phyloP scores from a whole-genome alignment of 1,140 invertebrate genomes.

The Caenorhabditis elegans region WBcel235 BX284606.5:6859001-6859500 shows the following conservation, averaged over 20 bases:
- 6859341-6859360: constrained; percentile 47
- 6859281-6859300: constrained; percentile 24
- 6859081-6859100: constrained; percentile 39
- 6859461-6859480: constrained; percentile 41
- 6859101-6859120: constrained; percentile 45
- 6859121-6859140: constrained; percentile 36
- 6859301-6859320: background rate
- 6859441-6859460: constrained; percentile 47
- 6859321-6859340: background rate
- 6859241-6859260: constrained; percentile 32
- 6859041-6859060: constrained; percentile 47
- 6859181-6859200: background rate
- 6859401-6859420: constrained; percentile 35
- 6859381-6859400: constrained; percentile 2
- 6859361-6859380: constrained; percentile 40
- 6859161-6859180: constrained; percentile 13
- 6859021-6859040: constrained; percentile 44
- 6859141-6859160: constrained; percentile 40
- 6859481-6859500: constrained; percentile 36
- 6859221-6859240: background rate
- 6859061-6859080: constrained; percentile 23
- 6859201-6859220: constrained; percentile 19
- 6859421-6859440: constrained; percentile 47
- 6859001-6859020: constrained; percentile 35
- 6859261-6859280: constrained; percentile 34